Conservation (phyloP, 2,797 vertebrate species). For the Menidia menidia region DNA sequence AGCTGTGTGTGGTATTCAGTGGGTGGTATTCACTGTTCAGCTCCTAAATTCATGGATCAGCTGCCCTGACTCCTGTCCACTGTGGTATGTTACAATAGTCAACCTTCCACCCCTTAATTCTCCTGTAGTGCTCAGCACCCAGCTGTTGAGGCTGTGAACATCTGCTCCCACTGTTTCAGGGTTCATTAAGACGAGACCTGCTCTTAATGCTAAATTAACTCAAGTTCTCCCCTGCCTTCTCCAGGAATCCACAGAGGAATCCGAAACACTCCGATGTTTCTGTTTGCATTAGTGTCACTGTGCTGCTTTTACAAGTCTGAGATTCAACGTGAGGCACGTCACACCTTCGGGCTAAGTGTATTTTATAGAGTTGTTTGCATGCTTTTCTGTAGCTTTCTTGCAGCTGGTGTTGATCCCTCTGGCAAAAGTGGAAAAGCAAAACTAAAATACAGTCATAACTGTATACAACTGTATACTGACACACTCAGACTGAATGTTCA, state of each 20-base stretch:
- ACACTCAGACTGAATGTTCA: neutral
- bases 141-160: constrained; percentile 67
- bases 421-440: neutral
- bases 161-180: constrained; percentile 70
- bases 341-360: neutral
- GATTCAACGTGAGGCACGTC: constrained; percentile 16
- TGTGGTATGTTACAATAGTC: constrained; percentile 56
- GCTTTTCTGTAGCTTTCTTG: neutral
- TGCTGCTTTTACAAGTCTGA: constrained; percentile 21
- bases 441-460: neutral
- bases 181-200: constrained; percentile 62
- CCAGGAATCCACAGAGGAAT: constrained; percentile 56
- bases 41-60: constrained; percentile 75
- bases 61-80: constrained; percentile 73
- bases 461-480: neutral
- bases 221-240: constrained; percentile 36
- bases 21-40: constrained; percentile 76
- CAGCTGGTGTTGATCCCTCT: neutral
- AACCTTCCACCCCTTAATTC: constrained; percentile 35
- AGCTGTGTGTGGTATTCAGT: constrained; percentile 80
- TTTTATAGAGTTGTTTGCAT: constrained; percentile 10
- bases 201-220: constrained; percentile 73
- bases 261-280: constrained; percentile 38
- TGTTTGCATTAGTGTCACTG: constrained; percentile 31
- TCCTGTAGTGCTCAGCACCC: constrained; percentile 35